phyloP scores from a whole-genome alignment of 1,140 invertebrate genomes.

The Contarinia nasturtii region DNA sequence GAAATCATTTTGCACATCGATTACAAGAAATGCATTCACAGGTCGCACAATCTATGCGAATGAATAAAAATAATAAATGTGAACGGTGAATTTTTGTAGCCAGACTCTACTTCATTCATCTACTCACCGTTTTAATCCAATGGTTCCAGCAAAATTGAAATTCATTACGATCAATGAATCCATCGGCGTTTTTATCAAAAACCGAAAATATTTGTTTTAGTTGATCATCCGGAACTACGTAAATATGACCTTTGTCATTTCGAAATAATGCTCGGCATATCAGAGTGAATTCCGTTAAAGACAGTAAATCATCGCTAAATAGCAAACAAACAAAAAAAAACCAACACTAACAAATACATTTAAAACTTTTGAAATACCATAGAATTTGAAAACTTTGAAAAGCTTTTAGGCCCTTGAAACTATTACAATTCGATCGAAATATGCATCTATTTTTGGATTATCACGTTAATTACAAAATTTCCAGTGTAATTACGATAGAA shows the following conservation, averaged over 20 bases:
- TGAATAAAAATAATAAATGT: constrained; percentile 5
- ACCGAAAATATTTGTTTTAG: constrained; percentile 58
- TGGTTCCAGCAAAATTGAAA: constrained; percentile 67
- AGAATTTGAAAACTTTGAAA: not conserved
- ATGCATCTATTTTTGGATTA: too few species aligned
- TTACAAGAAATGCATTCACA: constrained; percentile 75
- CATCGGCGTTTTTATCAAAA: constrained; percentile 61
- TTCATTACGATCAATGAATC: constrained; percentile 61
- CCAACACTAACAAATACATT: not conserved
- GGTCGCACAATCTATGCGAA: constrained; percentile 58
- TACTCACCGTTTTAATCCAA: constrained; percentile 61
- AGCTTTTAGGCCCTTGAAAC: too few species aligned
- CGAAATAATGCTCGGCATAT: constrained; percentile 71
- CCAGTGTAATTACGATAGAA: too few species aligned
- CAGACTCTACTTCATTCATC: not conserved
- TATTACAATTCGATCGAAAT: too few species aligned
- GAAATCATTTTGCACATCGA: constrained; percentile 98
- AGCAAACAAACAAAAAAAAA: constrained; percentile 10
- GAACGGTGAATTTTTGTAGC: not conserved
- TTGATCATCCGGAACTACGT: constrained; percentile 49
- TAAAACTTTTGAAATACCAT: not conserved
- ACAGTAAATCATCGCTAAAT: constrained; percentile 59
- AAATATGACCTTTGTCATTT: constrained; percentile 69
- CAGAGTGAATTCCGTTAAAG: constrained; percentile 54
- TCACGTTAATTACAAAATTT: too few species aligned